Conservation (phyloP, 2,797 vertebrate species). For the Salmo trutta region DNA sequence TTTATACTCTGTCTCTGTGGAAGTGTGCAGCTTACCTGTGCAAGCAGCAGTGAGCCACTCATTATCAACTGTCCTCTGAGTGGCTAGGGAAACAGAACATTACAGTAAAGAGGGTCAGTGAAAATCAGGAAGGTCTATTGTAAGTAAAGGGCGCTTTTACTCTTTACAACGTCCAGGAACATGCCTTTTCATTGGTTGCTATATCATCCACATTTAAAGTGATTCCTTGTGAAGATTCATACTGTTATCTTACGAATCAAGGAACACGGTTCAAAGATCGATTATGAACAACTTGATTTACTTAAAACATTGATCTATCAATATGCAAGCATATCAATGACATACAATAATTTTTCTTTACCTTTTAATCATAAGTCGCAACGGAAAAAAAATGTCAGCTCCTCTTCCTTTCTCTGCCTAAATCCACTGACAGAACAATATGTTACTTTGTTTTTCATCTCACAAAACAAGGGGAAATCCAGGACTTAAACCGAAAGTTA, state of each 20-base stretch:
- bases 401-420: background rate
- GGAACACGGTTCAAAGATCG: too few relatives aligned
- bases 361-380: background rate
- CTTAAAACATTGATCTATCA: too few relatives aligned
- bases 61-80: background rate
- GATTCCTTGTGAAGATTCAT: too few relatives aligned
- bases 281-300: too few relatives aligned
- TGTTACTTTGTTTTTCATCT: background rate
- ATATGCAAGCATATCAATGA: background rate
- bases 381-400: background rate
- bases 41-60: background rate
- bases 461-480: background rate
- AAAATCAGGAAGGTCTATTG: background rate
- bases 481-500: background rate
- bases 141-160: background rate
- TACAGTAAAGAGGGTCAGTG: background rate
- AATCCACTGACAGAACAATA: background rate
- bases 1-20: background rate
- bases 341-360: too few relatives aligned
- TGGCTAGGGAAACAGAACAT: background rate
- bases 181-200: background rate
- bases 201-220: background rate
- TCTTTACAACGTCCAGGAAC: background rate
- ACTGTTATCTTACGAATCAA: too few relatives aligned
- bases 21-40: constrained; percentile 31